phyloP scores from a whole-genome alignment of 2,888 invertebrate genomes.

The Lymantria monacha region DNA sequence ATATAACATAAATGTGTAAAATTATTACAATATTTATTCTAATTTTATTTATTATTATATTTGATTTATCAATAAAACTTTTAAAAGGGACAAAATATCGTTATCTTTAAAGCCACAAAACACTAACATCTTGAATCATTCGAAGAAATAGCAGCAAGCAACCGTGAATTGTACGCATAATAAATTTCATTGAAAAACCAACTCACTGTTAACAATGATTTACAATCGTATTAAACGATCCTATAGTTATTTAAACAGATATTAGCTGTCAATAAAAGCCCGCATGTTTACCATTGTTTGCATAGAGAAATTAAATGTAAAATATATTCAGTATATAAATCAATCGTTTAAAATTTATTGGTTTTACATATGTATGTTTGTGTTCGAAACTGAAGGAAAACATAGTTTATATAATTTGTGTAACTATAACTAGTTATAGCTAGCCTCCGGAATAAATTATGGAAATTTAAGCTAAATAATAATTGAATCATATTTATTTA shows the following conservation, averaged over 20 bases:
- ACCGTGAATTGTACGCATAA: slow-evolving; percentile 61
- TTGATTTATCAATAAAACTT: not conserved
- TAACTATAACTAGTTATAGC: slow-evolving; percentile 1
- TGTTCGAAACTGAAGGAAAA: slow-evolving; percentile 6
- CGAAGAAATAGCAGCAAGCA: slow-evolving; percentile 34
- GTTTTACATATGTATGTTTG: slow-evolving; percentile 7
- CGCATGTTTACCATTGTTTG: slow-evolving; percentile 52
- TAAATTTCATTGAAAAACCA: slow-evolving; percentile 62
- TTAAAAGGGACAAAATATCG: slow-evolving; percentile 11
- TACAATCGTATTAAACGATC: slow-evolving; percentile 55
- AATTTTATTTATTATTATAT: no score
- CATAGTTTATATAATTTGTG: not conserved
- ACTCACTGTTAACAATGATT: slow-evolving; percentile 62
- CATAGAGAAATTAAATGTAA: slow-evolving; percentile 29
- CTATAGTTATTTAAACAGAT: slow-evolving; percentile 61
- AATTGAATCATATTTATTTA: slow-evolving; percentile 2
- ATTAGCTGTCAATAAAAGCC: slow-evolving; percentile 67
- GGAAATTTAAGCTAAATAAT: not conserved
- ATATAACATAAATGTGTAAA: no score
- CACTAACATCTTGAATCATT: slow-evolving; percentile 32
- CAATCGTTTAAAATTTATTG: slow-evolving; percentile 23
- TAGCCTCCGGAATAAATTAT: slow-evolving; percentile 1
- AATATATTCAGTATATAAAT: slow-evolving; percentile 32
- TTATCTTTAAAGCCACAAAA: slow-evolving; percentile 24
- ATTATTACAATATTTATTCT: no score